Evolutionary conservation across 2,888 invertebrate species (phyloP).

Genomic region (Hirtodrosophila trivittata): DNA sequence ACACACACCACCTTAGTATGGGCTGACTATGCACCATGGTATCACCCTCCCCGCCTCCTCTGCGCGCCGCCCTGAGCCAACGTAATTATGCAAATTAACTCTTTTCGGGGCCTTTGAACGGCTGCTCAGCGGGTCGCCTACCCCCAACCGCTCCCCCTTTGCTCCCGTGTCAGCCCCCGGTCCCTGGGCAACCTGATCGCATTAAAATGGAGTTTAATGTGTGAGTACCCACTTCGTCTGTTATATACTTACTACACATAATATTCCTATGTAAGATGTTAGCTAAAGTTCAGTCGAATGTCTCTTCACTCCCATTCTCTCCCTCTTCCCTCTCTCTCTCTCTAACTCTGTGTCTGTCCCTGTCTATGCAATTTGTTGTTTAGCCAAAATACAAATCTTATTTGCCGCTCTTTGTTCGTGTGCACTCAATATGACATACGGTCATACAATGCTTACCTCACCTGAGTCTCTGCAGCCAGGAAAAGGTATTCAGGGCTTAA

Average conservation of each 20-base stretch:
- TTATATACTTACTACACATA: constrained; percentile 43
- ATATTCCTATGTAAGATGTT: constrained; percentile 69
- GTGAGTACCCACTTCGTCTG: no score
- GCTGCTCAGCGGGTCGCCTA: constrained; percentile 64
- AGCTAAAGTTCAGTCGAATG: constrained; percentile 60
- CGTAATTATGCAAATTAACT: constrained; percentile 78
- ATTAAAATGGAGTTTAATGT: constrained; percentile 43
- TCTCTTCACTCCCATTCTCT: constrained; percentile 6
- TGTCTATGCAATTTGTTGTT: no score
- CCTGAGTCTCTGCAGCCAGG: no score
- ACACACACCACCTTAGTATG: constrained; percentile 4
- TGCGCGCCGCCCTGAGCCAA: constrained; percentile 27
- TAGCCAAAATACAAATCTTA: no score
- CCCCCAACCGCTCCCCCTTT: constrained; percentile 14
- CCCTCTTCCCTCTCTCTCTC: no score
- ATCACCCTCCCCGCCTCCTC: constrained; percentile 16
- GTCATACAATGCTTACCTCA: no score
- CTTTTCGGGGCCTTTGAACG: constrained; percentile 75
- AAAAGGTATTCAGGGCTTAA: no score
- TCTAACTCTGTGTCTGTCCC: no score
- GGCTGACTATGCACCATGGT: constrained; percentile 56
- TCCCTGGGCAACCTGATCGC: constrained; percentile 29
- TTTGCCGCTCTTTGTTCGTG: no score
- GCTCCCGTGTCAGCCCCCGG: no score
- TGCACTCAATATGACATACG: no score